Conservation (phyloP, 2,797 vertebrate genomes). For the Fistularia commersonii region DNA sequence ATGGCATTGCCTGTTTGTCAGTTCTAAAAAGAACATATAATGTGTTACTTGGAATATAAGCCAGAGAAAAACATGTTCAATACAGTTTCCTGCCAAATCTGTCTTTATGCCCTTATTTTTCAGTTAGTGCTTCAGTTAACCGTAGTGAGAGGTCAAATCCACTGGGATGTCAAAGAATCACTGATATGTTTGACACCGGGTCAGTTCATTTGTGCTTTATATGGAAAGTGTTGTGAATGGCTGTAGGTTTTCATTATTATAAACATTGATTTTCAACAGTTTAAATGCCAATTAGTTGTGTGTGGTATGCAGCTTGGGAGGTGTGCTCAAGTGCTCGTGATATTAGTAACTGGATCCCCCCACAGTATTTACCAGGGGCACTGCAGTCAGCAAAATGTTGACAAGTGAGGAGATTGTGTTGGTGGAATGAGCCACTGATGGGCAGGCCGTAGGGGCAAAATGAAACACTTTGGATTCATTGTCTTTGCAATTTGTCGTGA, state of each 20-base stretch:
- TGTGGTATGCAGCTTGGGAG: constrained; percentile 4
- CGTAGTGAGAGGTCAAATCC: constrained; percentile 15
- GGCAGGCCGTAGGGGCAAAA: constrained; percentile 32
- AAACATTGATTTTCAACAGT: constrained; percentile 60
- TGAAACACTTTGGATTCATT: constrained; percentile 20
- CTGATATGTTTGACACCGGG: constrained; percentile 24
- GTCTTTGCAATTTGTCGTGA: constrained; percentile 28
- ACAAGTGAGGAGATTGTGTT: constrained; percentile 53
- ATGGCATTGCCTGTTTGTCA: too few species aligned
- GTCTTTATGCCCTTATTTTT: not conserved
- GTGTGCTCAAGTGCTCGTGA: constrained; percentile 52
- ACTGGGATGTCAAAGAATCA: constrained; percentile 22
- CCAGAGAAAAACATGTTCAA: not conserved
- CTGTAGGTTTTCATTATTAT: constrained; percentile 52
- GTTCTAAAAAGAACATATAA: too few species aligned
- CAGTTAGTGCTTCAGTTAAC: constrained; percentile 10
- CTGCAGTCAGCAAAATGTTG: constrained; percentile 61
- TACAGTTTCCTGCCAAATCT: not conserved
- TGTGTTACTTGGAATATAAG: too few species aligned
- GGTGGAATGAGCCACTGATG: constrained; percentile 47
- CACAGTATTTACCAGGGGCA: constrained; percentile 33
- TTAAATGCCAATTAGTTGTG: constrained; percentile 7
- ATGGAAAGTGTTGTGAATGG: constrained; percentile 20
- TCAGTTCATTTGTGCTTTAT: constrained; percentile 28
- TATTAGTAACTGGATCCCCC: constrained; percentile 51